These are phyloP conservation scores for Lepilemur septentrionalis DNA, from an alignment of 2,797 vertebrate species.

Conservation along the genomic window DNA sequence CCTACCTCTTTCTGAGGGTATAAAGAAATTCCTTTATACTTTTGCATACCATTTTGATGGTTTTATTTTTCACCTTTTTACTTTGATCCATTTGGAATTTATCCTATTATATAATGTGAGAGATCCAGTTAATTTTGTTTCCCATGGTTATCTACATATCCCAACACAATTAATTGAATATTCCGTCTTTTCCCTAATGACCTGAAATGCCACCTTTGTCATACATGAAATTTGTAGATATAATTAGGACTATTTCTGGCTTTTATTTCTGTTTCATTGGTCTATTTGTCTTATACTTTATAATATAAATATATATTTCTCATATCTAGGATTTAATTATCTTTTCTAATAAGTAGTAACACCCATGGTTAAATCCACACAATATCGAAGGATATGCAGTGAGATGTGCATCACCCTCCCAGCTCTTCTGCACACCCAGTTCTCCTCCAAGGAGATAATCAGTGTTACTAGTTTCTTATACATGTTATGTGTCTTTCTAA, in stretches of 20 bases:
- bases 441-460: neutral
- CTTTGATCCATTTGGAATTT: slow-evolving; percentile 12
- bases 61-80: slow-evolving; percentile 38
- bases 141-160: neutral
- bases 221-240: neutral
- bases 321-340: neutral
- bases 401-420: neutral
- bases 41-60: neutral
- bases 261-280: neutral
- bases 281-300: neutral
- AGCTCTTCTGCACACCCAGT: neutral
- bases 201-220: neutral
- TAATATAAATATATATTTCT: neutral
- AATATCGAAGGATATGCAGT: neutral
- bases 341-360: neutral
- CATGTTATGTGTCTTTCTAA: neutral
- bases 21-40: neutral
- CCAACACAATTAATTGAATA: neutral
- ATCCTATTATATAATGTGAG: neutral
- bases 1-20: neutral
- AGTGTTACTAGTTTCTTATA: neutral
- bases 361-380: neutral
- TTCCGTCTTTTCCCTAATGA: neutral
- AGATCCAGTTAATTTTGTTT: slow-evolving; percentile 24
- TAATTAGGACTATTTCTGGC: neutral